Evolutionary conservation across 2,113 vertebrate species (phyloP), one percentile per base, ranked within the genome.

Genomic region (Albula goreensis): DNA sequence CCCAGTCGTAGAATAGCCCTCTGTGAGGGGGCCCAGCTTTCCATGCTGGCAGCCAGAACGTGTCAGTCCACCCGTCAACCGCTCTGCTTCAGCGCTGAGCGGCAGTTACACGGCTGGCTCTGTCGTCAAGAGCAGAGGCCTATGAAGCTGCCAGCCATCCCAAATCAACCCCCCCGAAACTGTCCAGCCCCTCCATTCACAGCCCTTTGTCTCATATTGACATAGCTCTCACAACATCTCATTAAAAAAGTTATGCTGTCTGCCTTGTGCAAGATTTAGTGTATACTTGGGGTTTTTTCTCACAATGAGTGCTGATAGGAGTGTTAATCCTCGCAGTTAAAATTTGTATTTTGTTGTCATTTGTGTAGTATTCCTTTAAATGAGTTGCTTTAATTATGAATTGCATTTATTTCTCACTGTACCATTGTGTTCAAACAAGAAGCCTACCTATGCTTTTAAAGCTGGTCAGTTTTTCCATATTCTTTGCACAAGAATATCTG

Each of bases 51-150:
- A 80, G 78, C 77, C 85, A 78, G 48, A 41, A 41, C 31, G 31
- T 41, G 70, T 83, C 56, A n/a, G 10, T 41, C 83, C 17, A 19
- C 11, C 70, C 63, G 83, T 85, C 83, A 56, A 15, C 25, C 83
- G 22, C 70, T 53, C 83, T 57, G 70, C n/a, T 53, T 17, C 19
- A 11, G 12, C 25, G n/a, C 13, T 77, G 83, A 85, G 50, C 48
- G 50, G 50, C 83, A 84, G 82, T 48, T 70, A n/a, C 60, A 83
- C 41, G n/a, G 49, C 66, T 19, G 6, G 10, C 74, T 31, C 74
- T 6, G 19, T 0, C n/a, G 31, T 25, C 31, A 25, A n/a, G 19
- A 60, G 77, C 84, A 85, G 70, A 79, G 51, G 80, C 25, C 50
- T 17, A 5, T 53, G 80, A 81, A 81, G 50, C 80, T 17, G 78